Evolutionary conservation across 2,888 invertebrate species (phyloP).

Genomic region (Operophtera brumata): DNA sequence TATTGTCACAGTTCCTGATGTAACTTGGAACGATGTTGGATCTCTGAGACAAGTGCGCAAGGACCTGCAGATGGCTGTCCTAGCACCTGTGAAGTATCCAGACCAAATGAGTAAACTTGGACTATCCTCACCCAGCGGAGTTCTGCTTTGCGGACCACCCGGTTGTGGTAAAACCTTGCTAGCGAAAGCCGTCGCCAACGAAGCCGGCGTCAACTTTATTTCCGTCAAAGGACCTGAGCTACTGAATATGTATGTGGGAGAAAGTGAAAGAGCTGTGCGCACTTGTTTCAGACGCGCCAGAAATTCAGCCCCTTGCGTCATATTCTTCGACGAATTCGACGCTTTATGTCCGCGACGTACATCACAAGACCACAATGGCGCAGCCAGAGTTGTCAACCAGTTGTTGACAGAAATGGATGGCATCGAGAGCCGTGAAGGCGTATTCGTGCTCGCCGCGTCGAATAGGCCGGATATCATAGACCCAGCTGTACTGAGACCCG

Average conservation of each 20-base stretch:
- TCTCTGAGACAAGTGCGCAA: conserved; percentile 93
- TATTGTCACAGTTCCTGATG: conserved; percentile 98
- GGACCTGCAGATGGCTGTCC: conserved; percentile 93
- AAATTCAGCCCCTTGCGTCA: conserved; percentile 98
- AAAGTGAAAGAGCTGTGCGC: conserved; percentile 98
- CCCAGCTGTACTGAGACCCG: conserved; percentile 93
- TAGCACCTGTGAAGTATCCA: conserved; percentile 94
- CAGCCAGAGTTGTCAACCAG: conserved; percentile 96
- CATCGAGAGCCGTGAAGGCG: conserved; percentile 93
- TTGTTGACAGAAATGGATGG: conserved; percentile 99
- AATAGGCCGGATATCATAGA: conserved; percentile 98
- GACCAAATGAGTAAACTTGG: conserved; percentile 90
- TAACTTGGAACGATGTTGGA: conserved; percentile 98
- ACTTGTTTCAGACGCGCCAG: conserved; percentile 96
- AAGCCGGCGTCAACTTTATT: conserved; percentile 99
- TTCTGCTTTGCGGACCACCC: conserved; percentile 97
- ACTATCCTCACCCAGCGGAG: conserved; percentile 90
- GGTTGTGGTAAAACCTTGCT: conserved; percentile 98
- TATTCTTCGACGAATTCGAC: conserved; percentile 99
- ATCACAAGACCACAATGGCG: conserved; percentile 85
- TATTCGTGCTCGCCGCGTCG: conserved; percentile 97
- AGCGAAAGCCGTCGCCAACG: conserved; percentile 99
- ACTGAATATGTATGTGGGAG: conserved; percentile 99
- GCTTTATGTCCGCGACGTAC: conserved; percentile 95
- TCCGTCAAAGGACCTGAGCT: conserved; percentile 99